Base-by-base conservation (phyloP, 2,888 invertebrate species). In the Polymixis lichenea region DNA sequence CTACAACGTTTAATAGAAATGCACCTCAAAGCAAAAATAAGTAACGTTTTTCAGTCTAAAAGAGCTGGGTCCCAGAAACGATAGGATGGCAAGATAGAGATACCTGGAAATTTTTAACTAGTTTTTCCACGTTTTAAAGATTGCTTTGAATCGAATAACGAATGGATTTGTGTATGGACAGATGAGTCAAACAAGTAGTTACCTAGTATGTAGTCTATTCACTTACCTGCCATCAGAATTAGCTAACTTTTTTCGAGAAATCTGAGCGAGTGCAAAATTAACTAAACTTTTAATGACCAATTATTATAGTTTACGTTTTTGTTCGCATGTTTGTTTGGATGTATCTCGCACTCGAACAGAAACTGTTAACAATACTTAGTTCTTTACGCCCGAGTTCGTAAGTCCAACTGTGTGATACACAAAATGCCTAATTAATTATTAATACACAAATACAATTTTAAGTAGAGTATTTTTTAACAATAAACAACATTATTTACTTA, bases 401-500 rank as follows among this genome's bases (percentile, higher is more conserved):
- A 22, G 17, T 43, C 17, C 13, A 70, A 28, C 11, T 69, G 53
- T 55, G n/a, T 28, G n/a, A 43, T 28, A 46, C 15, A 69, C 11
- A n/a, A 55, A 28, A 55, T 70, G 38, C 11, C 6, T 15, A 38
- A n/a, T 32, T n/a, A n/a, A 32, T 49, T 8, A 28, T 17, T 17
- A 46, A 15, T 32, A n/a, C 28, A 32, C 13, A 64, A n/a, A 19
- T 7, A 17, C 17, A 11, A n/a, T 69, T 69, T 43, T 28, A 25
- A n/a, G 43, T n/a, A 70, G 17, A 55, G 11, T 70, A 71, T 71
- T 71, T 22, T 28, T 1, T 55, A 32, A 28, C 43, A 66, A 72
- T 17, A 46, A 49, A 67, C 8, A 32, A n/a, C 32, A 19, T 38
- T 53, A 22, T 1, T 51, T 43, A 13, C n/a, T 19, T 49, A 28